Evolutionary conservation across 2,797 vertebrate genomes (phyloP).

Genomic region (Sylvia borin): DNA sequence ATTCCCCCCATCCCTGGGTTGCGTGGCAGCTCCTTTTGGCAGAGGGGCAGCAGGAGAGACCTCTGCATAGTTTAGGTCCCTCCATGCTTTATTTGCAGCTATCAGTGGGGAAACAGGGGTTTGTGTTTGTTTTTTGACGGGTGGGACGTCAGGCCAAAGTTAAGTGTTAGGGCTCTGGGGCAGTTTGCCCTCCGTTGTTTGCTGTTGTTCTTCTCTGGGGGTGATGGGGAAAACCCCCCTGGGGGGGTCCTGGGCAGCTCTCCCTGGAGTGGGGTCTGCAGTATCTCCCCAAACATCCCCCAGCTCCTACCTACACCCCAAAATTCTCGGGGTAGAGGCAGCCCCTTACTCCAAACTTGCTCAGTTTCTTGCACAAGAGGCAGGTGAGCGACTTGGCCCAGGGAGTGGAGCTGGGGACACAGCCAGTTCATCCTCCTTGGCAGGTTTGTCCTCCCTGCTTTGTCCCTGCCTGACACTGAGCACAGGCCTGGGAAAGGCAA

Average conservation of each 20-base stretch:
- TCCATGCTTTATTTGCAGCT: neutral
- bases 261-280: neutral
- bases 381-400: rapidly evolving
- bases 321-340: neutral
- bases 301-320: neutral
- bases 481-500: neutral
- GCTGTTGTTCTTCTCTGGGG: neutral
- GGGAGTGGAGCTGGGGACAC: neutral
- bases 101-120: neutral
- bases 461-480: neutral
- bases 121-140: neutral
- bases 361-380: neutral
- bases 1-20: rapidly evolving
- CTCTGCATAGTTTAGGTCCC: rapidly evolving
- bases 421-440: neutral
- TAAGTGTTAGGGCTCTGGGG: neutral
- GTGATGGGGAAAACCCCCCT: neutral
- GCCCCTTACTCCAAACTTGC: rapidly evolving
- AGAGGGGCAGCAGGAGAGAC: neutral
- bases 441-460: neutral
- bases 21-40: neutral
- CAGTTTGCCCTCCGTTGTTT: rapidly evolving
- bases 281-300: neutral
- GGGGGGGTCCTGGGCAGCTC: rapidly evolving
- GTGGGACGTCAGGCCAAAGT: neutral